Percentiles rank a stretch among this genome's conserved stretches.
Evolutionary conservation across 2,113 vertebrate genomes (phyloP).

Genomic region (Nothoprocta perdicaria): DNA sequence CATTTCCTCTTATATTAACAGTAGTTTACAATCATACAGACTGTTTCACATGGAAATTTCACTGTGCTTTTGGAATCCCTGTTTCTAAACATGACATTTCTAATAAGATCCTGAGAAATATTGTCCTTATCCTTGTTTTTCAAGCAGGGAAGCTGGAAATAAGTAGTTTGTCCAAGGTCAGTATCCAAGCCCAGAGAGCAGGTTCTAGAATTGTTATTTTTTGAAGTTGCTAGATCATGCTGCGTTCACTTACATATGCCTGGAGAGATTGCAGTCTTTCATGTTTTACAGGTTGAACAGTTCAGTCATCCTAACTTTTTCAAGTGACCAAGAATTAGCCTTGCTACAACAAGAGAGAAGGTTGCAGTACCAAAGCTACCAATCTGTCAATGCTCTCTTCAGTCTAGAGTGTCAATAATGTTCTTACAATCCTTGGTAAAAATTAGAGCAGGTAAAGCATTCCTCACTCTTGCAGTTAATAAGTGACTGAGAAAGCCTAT

Average conservation of each 20-base stretch:
- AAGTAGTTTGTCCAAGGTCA: background rate
- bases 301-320: background rate
- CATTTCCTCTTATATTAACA: background rate
- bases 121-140: background rate
- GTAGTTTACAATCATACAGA: background rate
- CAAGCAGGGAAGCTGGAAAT: background rate
- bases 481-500: slow-evolving; percentile 59
- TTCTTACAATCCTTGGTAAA: background rate
- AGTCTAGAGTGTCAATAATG: background rate
- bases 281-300: background rate
- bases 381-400: background rate
- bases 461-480: slow-evolving; percentile 58
- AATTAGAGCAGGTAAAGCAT: slow-evolving; percentile 48
- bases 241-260: rapidly evolving
- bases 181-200: background rate
- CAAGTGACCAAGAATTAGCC: background rate
- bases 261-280: background rate
- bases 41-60: background rate
- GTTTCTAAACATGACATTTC: background rate
- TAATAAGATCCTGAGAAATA: background rate
- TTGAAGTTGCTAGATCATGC: rapidly evolving
- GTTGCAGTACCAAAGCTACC: background rate
- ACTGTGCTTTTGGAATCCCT: background rate
- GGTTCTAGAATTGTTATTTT: background rate
- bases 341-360: background rate